Conservation (phyloP, 2,888 invertebrate genomes). For the Drosophila antonietae region DNA sequence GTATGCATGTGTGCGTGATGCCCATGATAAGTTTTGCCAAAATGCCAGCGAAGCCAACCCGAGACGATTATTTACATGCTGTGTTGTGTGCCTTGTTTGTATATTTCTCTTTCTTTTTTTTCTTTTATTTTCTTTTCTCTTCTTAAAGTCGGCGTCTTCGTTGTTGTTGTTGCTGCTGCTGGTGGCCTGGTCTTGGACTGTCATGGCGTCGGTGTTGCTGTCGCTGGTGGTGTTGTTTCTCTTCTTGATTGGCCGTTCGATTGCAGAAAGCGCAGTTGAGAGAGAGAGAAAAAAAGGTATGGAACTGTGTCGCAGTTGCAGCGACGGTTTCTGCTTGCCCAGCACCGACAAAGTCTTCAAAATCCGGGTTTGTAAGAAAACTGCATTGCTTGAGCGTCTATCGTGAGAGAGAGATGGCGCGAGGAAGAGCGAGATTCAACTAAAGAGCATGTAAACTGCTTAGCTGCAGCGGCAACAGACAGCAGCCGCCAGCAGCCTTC, state of each 20-base stretch:
- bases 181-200: constrained; percentile 54
- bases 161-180: constrained; percentile 32
- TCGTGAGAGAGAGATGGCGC: constrained; percentile 25
- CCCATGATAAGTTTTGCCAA: constrained; percentile 55
- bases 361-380: constrained; percentile 82
- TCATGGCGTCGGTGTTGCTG: constrained; percentile 54
- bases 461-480: constrained; percentile 27
- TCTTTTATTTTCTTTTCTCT: constrained; percentile 1
- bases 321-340: constrained; percentile 78
- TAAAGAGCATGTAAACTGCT: constrained; percentile 28
- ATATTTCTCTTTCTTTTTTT: constrained; percentile 19
- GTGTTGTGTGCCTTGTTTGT: constrained; percentile 27
- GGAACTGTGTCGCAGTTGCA: constrained; percentile 65
- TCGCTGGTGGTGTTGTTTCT: constrained; percentile 49
- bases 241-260: constrained; percentile 50
- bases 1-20: constrained; percentile 12
- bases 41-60: constrained; percentile 37
- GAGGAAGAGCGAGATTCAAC: constrained; percentile 15
- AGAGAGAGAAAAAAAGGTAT: constrained; percentile 11
- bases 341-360: constrained; percentile 80
- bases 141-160: constrained; percentile 16
- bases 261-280: constrained; percentile 49
- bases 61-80: constrained; percentile 51
- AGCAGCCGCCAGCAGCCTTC: constrained; percentile 42
- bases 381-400: constrained; percentile 52